Base-by-base conservation (phyloP, 2,797 vertebrate species). In the Scolopax rusticola region DNA sequence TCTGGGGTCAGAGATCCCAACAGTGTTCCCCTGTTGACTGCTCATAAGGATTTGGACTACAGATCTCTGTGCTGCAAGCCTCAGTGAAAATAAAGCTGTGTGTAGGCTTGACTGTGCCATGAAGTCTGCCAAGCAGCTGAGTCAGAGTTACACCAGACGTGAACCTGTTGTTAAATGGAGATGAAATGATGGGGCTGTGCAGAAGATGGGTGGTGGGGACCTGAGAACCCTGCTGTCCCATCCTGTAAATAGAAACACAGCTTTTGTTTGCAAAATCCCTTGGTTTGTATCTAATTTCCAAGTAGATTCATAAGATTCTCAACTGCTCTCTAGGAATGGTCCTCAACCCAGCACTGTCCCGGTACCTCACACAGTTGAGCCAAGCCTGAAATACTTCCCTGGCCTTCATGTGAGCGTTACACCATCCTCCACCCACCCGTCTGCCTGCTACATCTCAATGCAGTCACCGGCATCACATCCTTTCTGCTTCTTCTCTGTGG, bases 101-200 rank as follows among this genome's bases (percentile, higher is more conserved):
- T 77, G 36, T 50, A 91, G 83, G 57, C 77, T 84, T 78, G 65
- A 45, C 74, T 81, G 41, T 50, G 36, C 80, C 73, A 78, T 5
- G 0, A 0, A 82, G 54, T 57, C 65, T 79, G 70, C 38, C 47
- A 90, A 69, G 47, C 59, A 93, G 84, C 71, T 76, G 91, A 92
- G 78, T 76, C 84, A 94, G 69, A 65, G 70, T 79, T 90, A 97
- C 38, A 47, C 84, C 23, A 76, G 70, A 59, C 0, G 0, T 82
- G 89, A 94, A 90, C 77, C 91, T 87, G 69, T 61, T 73, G 79
- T 87, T 88, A 71, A 86, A 75, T 12, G 28, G 45, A 90, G 92
- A 38, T 54, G 41, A 92, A 89, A 86, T 71, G 14, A 82, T 73
- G 70, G 61, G 61, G 38, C 16, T 63, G 59, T 61, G 30, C 5